phyloP scores from a whole-genome alignment of 2,113 vertebrate genomes.

The Enhydra lutris region DNA sequence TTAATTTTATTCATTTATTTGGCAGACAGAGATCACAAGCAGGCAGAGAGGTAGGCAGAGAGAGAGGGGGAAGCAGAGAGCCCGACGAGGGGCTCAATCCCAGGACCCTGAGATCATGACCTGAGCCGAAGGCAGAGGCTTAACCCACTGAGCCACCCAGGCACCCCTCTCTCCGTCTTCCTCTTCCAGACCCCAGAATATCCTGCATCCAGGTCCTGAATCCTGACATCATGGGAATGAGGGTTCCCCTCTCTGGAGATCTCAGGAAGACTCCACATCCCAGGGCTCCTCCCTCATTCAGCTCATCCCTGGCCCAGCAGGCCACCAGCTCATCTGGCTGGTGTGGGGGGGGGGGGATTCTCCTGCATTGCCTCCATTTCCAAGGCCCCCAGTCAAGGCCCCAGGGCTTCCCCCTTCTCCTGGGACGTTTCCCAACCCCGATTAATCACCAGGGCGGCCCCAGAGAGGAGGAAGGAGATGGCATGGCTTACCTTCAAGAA shows the following conservation, averaged over 20 bases:
- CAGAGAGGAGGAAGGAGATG: slow-evolving; percentile 59
- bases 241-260: not conserved
- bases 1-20: too few species aligned
- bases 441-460: slow-evolving; percentile 72
- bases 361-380: not conserved
- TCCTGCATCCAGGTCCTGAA: not conserved
- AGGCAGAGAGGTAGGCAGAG: too few species aligned
- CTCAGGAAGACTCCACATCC: too few species aligned
- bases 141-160: too few species aligned
- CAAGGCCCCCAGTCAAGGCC: not conserved
- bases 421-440: slow-evolving; percentile 39
- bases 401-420: slow-evolving; percentile 51
- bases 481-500: slow-evolving; percentile 59
- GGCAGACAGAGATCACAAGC: too few species aligned
- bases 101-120: too few species aligned
- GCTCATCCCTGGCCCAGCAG: not conserved
- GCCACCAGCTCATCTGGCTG: not conserved
- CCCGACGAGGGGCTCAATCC: too few species aligned
- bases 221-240: not conserved
- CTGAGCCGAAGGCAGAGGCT: too few species aligned
- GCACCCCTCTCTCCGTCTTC: not conserved
- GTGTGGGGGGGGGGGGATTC: not conserved
- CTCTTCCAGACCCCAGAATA: not conserved
- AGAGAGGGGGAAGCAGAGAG: too few species aligned
- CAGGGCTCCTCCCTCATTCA: not conserved